These are phyloP conservation scores for Panagrolaimus sp. DNA, from an alignment of 1,140 invertebrate species.

Conservation along the genomic window DNA sequence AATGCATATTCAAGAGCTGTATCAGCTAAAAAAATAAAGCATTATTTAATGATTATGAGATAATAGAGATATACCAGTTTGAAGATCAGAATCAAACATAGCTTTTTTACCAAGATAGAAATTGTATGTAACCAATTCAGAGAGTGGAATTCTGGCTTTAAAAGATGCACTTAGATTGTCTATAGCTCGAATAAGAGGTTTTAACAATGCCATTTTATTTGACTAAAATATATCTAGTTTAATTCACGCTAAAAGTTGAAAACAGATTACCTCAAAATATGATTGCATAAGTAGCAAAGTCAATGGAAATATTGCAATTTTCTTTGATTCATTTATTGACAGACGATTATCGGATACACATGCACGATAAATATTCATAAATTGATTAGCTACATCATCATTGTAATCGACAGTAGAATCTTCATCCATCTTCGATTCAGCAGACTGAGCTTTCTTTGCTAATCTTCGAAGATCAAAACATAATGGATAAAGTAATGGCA, in stretches of 20 bases:
- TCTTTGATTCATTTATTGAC: neutral
- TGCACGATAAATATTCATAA: neutral
- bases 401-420: neutral
- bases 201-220: constrained; percentile 5
- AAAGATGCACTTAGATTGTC: neutral
- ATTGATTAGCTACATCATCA: neutral
- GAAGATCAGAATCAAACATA: constrained; percentile 8
- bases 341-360: neutral
- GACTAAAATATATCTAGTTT: neutral
- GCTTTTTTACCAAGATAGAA: constrained; percentile 4
- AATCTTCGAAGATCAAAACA: neutral
- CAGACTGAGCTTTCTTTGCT: neutral
- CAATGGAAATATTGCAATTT: neutral
- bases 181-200: neutral
- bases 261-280: constrained; percentile 4
- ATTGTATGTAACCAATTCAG: neutral
- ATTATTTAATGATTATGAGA: neutral
- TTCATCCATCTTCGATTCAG: neutral
- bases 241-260: neutral
- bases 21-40: neutral
- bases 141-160: neutral
- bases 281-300: constrained; percentile 1
- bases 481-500: neutral
- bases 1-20: constrained; percentile 10
- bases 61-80: neutral